Conservation (phyloP, 2,797 vertebrate genomes). For the Lutjanus argentimaculatus region DNA sequence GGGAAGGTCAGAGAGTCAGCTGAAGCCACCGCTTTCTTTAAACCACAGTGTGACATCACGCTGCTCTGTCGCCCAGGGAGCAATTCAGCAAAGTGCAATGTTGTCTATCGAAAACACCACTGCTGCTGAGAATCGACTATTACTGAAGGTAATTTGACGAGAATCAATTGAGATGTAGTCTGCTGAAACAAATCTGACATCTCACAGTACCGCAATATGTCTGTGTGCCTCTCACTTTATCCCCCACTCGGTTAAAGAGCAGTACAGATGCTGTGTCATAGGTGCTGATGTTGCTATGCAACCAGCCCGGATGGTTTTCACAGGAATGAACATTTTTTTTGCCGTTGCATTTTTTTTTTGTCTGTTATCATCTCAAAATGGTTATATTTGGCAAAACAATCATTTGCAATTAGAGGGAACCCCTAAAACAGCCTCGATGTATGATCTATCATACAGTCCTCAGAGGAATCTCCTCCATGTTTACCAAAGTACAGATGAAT, state of each 20-base stretch:
- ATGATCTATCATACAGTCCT: not conserved
- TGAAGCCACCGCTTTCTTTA: conserved; percentile 13
- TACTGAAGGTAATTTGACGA: not conserved
- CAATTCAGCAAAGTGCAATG: not conserved
- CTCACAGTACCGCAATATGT: not conserved
- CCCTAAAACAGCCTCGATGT: conserved; percentile 6
- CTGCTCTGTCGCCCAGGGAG: not conserved
- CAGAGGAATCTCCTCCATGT: not conserved
- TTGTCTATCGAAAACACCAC: not conserved
- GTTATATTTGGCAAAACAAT: conserved; percentile 32
- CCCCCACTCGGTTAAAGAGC: conserved; percentile 15
- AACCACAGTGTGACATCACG: conserved; percentile 6
- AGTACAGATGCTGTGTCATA: conserved; percentile 60
- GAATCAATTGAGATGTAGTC: not conserved
- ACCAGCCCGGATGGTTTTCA: conserved; percentile 38
- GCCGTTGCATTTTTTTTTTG: not conserved
- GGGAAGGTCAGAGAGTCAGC: conserved; percentile 1
- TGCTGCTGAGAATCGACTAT: not conserved
- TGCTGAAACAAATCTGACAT: not conserved
- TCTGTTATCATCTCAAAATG: conserved; percentile 50
- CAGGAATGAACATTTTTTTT: conserved; percentile 23
- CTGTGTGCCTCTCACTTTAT: not conserved
- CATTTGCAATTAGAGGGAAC: conserved; percentile 25
- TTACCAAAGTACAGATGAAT: conserved; percentile 4
- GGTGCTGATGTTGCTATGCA: conserved; percentile 67